Percentiles rank a stretch among this genome's conserved stretches.
Evolutionary conservation across 2,113 vertebrate genomes (phyloP).

Genomic region (Chamaetylas fuelleborni): DNA sequence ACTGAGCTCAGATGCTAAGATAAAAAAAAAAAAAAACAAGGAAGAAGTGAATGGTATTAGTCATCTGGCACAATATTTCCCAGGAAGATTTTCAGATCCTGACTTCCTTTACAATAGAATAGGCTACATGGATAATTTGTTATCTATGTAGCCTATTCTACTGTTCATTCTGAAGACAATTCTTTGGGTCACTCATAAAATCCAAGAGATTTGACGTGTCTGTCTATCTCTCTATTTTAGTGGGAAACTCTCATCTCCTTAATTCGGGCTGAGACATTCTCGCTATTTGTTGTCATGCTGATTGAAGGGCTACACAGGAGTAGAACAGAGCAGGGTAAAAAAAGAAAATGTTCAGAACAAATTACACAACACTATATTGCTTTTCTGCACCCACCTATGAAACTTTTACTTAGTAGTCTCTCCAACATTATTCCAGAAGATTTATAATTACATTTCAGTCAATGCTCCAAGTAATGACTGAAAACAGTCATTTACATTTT

Average conservation of each 20-base stretch:
- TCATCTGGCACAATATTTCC: not conserved
- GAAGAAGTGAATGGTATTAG: not conserved
- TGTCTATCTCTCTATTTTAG: not conserved
- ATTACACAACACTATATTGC: not conserved
- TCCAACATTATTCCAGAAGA: not conserved
- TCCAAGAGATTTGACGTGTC: not conserved
- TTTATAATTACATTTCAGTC: not conserved
- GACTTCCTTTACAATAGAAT: not conserved
- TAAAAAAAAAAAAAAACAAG: not conserved
- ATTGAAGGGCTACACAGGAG: not conserved
- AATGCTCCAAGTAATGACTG: not conserved
- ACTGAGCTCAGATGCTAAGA: not conserved
- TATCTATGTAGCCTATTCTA: not conserved
- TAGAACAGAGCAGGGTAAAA: not conserved
- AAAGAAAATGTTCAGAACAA: not conserved
- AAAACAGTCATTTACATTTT: not conserved
- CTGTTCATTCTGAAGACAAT: not conserved
- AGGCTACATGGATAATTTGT: not conserved
- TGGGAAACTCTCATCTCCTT: not conserved
- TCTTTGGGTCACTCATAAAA: not conserved
- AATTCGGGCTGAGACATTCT: not conserved
- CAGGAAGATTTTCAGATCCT: not conserved
- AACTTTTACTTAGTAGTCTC: not conserved
- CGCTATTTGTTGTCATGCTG: not conserved
- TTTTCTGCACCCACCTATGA: not conserved